These are phyloP conservation scores for Arion vulgaris DNA, from an alignment of 1,140 invertebrate species.

Conservation along the genomic window DNA sequence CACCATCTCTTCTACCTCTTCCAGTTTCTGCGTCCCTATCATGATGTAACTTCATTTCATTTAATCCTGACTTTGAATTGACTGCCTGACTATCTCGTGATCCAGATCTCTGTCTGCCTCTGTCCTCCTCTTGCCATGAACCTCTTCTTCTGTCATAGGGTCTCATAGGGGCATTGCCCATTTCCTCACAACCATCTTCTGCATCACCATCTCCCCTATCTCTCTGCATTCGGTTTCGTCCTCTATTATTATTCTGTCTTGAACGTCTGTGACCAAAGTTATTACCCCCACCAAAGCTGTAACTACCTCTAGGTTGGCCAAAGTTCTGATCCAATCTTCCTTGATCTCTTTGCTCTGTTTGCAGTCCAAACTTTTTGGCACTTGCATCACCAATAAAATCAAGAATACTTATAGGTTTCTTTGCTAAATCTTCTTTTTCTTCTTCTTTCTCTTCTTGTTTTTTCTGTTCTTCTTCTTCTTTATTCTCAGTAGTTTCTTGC, in stretches of 20 bases:
- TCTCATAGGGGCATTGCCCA: background rate
- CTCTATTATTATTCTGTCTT: background rate
- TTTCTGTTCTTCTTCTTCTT: background rate
- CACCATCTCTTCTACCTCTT: background rate
- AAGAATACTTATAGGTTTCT: constrained; percentile 16
- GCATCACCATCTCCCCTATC: background rate
- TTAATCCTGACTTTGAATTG: background rate
- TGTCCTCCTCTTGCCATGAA: background rate
- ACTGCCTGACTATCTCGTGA: constrained; percentile 2
- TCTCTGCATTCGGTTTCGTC: background rate
- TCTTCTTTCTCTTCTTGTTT: background rate
- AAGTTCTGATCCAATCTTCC: background rate
- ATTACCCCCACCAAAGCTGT: constrained; percentile 3
- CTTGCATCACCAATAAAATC: constrained; percentile 32
- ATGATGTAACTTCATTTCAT: background rate
- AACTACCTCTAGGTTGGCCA: background rate
- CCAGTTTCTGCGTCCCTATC: background rate
- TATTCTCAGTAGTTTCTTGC: background rate
- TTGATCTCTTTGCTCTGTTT: background rate
- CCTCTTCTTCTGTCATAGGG: constrained; percentile 1
- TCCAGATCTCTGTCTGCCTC: background rate
- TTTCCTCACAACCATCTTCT: background rate
- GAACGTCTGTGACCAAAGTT: background rate
- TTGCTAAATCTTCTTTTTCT: background rate
- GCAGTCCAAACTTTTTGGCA: constrained; percentile 30